These are phyloP conservation scores for Anguilla anguilla DNA, from an alignment of 2,797 vertebrate species.

Conservation along the genomic window DNA sequence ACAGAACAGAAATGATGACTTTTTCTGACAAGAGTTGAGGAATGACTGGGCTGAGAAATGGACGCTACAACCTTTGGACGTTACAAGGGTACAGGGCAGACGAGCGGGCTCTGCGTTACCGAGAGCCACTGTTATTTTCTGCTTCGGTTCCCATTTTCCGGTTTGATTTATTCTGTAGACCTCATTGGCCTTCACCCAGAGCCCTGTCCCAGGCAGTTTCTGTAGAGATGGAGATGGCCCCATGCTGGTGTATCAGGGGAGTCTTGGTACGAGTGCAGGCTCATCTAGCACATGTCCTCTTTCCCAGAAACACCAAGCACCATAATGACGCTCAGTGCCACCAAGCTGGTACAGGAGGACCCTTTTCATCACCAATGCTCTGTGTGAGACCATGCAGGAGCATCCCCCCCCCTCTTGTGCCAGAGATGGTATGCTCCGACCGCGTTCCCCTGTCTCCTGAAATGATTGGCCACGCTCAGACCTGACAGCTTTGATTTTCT, in stretches of 20 bases:
- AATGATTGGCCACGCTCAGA: not conserved
- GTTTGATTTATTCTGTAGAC: not conserved
- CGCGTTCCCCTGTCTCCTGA: not conserved
- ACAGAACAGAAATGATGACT: not conserved
- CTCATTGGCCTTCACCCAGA: not conserved
- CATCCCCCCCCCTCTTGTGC: not conserved
- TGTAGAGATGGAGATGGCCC: not conserved
- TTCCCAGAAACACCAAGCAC: not conserved
- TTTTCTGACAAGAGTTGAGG: conserved; percentile 5
- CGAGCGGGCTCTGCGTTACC: not conserved
- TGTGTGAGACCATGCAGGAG: conserved; percentile 3
- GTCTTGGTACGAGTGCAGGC: not conserved
- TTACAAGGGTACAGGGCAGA: not conserved
- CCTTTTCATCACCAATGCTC: not conserved
- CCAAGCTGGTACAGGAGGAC: not conserved
- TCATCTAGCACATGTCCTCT: not conserved
- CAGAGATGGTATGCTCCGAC: conserved; percentile 28
- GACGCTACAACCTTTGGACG: not conserved
- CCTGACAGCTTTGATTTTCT: conserved; percentile 31
- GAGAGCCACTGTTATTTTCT: not conserved
- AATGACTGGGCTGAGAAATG: conserved; percentile 27
- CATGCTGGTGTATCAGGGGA: not conserved
- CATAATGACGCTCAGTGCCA: not conserved
- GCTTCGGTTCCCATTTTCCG: not conserved
- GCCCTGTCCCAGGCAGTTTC: not conserved